Evolutionary conservation across 1,140 invertebrate species (phyloP).

Genomic region (Cotesia typhae): DNA sequence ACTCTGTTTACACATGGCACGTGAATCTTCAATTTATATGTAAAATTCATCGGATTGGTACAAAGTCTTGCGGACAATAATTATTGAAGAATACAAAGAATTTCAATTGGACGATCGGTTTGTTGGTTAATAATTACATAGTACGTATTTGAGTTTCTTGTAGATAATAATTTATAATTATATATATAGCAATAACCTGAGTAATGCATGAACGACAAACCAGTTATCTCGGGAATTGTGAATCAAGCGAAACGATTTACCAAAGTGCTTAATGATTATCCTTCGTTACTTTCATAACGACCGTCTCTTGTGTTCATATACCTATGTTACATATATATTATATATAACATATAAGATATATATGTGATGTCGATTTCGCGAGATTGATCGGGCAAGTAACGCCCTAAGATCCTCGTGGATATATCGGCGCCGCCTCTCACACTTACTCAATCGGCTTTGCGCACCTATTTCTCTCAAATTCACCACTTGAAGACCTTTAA

Average conservation of each 20-base stretch:
- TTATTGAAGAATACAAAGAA: constrained; percentile 13
- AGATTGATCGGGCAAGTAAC: constrained; percentile 29
- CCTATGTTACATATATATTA: too few species aligned
- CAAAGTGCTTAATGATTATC: constrained; percentile 16
- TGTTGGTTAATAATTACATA: not conserved
- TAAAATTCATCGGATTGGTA: not conserved
- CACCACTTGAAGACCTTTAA: constrained; percentile 19
- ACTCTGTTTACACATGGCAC: not conserved
- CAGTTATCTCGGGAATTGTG: constrained; percentile 21
- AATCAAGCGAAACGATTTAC: constrained; percentile 14
- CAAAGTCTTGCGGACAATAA: not conserved
- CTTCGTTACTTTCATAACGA: constrained; percentile 16
- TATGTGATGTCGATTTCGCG: constrained; percentile 18
- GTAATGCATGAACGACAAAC: constrained; percentile 19
- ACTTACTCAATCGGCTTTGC: constrained; percentile 30
- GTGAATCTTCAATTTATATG: not conserved
- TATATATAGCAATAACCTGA: not conserved
- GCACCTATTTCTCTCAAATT: not conserved
- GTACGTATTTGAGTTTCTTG: not conserved
- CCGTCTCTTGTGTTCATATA: not conserved
- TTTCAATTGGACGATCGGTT: constrained; percentile 8
- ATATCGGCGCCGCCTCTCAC: constrained; percentile 22
- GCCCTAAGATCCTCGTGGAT: constrained; percentile 29
- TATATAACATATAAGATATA: not conserved
- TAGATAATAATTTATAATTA: constrained; percentile 6